Evolutionary conservation across 1,140 invertebrate species (phyloP).

Genomic region (Trichonephila clavata): DNA sequence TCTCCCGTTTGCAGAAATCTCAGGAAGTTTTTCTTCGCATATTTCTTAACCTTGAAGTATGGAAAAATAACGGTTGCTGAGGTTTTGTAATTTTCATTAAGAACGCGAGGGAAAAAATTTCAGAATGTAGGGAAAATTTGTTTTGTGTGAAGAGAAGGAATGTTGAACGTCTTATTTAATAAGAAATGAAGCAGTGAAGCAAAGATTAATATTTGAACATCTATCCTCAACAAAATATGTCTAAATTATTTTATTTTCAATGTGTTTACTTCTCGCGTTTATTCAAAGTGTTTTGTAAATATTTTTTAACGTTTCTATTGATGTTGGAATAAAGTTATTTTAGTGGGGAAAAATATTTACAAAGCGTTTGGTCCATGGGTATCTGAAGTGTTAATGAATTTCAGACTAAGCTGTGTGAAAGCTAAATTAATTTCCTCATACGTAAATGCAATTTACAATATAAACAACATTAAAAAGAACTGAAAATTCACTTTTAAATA

Average conservation of each 20-base stretch:
- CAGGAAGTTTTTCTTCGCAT: slow-evolving; percentile 18
- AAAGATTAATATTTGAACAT: not conserved
- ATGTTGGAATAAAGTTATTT: too few species aligned
- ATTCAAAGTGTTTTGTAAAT: not conserved
- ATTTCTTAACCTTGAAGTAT: not conserved
- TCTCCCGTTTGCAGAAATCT: not conserved
- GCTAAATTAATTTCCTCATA: too few species aligned
- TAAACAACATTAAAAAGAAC: too few species aligned
- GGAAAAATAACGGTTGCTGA: slow-evolving; percentile 30
- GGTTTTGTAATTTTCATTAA: slow-evolving; percentile 40
- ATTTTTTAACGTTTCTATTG: too few species aligned
- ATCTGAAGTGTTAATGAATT: too few species aligned
- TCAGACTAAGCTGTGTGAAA: too few species aligned
- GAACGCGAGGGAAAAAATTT: not conserved
- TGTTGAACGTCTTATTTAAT: not conserved
- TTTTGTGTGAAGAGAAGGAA: not conserved
- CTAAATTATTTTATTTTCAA: not conserved
- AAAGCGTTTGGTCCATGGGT: too few species aligned
- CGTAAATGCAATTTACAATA: too few species aligned
- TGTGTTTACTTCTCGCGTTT: not conserved
- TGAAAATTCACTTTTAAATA: too few species aligned
- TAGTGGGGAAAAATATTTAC: too few species aligned
- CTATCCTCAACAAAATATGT: not conserved
- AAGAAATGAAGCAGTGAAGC: not conserved
- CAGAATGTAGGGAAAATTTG: not conserved